phyloP scores from a whole-genome alignment of 2,113 vertebrate genomes.

The Toxotes chatareus region DNA sequence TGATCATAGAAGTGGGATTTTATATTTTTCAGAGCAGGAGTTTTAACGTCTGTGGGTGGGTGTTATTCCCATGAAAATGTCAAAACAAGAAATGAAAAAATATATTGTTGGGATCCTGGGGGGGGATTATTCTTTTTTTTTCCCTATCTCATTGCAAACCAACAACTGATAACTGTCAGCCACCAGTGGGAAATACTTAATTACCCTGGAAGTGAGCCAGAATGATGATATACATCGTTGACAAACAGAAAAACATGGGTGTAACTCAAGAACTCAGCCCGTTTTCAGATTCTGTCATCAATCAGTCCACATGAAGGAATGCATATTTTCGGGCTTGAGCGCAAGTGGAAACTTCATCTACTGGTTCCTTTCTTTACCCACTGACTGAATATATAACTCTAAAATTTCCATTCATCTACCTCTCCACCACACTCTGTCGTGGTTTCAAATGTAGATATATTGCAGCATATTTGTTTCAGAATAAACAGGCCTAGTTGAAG shows the following conservation, averaged over 20 bases:
- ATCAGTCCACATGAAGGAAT: background rate
- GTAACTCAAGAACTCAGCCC: background rate
- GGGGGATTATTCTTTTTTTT: background rate
- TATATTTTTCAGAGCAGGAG: background rate
- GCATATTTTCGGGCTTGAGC: background rate
- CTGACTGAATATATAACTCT: too few species aligned
- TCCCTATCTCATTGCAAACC: constrained; percentile 1
- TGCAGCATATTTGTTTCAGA: background rate
- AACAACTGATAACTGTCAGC: background rate
- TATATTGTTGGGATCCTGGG: constrained; percentile 4
- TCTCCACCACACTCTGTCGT: too few species aligned
- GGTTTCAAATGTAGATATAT: too few species aligned
- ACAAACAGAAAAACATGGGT: constrained; percentile 27
- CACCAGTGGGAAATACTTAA: constrained; percentile 15
- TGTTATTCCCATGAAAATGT: constrained; percentile 29
- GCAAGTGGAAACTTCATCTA: background rate
- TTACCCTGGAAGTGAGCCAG: constrained; percentile 6
- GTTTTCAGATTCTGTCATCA: background rate
- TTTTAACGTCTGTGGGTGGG: constrained; percentile 19
- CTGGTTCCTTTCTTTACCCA: background rate
- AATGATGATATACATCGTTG: background rate
- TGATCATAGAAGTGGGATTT: constrained; percentile 1
- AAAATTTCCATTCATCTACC: too few species aligned
- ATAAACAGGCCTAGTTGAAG: background rate
- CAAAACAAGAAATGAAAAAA: constrained; percentile 20